phyloP scores from a whole-genome alignment of 30 jellyfish, hydroid and myxozoan species.

The Hydractinia symbiolongicarpus region DNA sequence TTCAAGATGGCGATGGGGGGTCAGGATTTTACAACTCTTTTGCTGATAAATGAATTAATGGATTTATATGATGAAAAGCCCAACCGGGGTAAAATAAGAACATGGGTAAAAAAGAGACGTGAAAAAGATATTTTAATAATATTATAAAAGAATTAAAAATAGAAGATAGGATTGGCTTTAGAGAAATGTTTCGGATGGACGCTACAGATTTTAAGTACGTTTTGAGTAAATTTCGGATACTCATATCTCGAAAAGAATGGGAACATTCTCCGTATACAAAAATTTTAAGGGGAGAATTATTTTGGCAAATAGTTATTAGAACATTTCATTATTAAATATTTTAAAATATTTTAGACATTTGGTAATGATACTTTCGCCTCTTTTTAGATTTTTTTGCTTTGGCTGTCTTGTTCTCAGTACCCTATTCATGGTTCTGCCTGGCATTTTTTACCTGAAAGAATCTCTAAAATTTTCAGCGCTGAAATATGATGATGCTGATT shows the following conservation, averaged over 20 bases:
- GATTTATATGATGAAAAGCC: not conserved
- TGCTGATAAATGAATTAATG: not conserved
- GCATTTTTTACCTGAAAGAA: too few relatives aligned
- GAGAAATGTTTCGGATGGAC: conserved; percentile 30
- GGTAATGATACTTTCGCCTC: too few relatives aligned
- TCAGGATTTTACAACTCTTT: not conserved
- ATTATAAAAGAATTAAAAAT: conserved; percentile 27
- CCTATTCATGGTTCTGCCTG: too few relatives aligned
- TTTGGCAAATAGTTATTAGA: too few relatives aligned
- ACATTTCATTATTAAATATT: too few relatives aligned
- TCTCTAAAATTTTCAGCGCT: too few relatives aligned
- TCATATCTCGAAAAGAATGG: not conserved
- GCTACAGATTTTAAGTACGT: not conserved
- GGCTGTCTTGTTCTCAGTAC: too few relatives aligned
- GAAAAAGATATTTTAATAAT: conserved; percentile 27
- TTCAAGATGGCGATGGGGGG: not conserved
- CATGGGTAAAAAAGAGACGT: conserved; percentile 26
- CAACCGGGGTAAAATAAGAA: conserved; percentile 27
- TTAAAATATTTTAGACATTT: too few relatives aligned
- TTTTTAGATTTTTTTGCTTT: too few relatives aligned
- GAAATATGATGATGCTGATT: too few relatives aligned
- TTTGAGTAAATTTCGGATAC: conserved; percentile 15
- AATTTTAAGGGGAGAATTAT: too few relatives aligned
- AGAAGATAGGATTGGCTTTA: conserved; percentile 33
- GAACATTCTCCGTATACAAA: too few relatives aligned